Conservation (phyloP, 2,797 vertebrate genomes). For the Hippopotamyrus pictus region DNA sequence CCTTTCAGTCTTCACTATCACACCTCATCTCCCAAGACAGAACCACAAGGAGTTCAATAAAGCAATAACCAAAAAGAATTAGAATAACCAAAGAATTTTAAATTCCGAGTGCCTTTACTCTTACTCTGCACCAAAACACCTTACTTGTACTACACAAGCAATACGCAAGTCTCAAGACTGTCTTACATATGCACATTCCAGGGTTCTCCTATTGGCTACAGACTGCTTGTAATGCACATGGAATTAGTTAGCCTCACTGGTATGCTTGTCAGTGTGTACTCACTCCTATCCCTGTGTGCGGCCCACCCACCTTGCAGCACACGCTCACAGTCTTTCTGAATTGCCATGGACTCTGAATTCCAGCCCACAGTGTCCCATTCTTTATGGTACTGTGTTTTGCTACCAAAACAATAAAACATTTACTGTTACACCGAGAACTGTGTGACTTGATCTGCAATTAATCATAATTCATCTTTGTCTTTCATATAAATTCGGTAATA, state of each 20-base stretch:
- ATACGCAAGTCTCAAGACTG: constrained; percentile 30
- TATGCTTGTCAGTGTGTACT: background rate
- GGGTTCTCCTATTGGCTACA: background rate
- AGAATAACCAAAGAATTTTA: constrained; percentile 63
- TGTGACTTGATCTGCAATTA: background rate
- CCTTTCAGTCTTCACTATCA: background rate
- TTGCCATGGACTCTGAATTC: constrained; percentile 48
- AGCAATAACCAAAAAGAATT: constrained; percentile 55
- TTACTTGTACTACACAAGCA: constrained; percentile 34
- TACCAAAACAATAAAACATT: constrained; percentile 66
- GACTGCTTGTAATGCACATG: constrained; percentile 32
- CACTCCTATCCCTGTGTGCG: constrained; percentile 45
- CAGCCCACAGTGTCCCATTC: constrained; percentile 45
- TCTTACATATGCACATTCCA: background rate
- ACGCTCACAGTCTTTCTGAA: constrained; percentile 48
- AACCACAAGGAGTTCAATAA: constrained; percentile 38
- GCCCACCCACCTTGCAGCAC: constrained; percentile 54
- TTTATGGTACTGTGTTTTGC: constrained; percentile 67
- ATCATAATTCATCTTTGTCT: background rate
- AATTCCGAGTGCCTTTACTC: constrained; percentile 47
- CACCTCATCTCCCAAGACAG: constrained; percentile 35
- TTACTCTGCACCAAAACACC: constrained; percentile 40
- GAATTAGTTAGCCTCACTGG: background rate
- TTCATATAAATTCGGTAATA: background rate
- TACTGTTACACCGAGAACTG: constrained; percentile 45